Percentiles rank a stretch among this genome's conserved stretches.
These are phyloP conservation scores for Alouatta palliata DNA, from an alignment of 2,113 vertebrate species.

Conservation along the genomic window DNA sequence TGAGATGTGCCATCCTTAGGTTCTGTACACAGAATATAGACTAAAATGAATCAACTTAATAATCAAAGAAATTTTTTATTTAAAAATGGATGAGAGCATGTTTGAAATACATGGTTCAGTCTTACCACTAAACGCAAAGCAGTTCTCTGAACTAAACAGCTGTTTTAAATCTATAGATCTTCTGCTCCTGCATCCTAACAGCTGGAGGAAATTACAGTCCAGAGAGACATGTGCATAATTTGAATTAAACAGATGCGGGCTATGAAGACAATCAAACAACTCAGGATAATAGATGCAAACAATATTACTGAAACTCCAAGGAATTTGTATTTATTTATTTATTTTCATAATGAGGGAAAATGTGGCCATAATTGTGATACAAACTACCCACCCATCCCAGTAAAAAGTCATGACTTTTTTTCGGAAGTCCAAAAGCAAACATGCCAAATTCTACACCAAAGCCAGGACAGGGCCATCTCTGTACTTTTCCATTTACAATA, in stretches of 20 bases:
- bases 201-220: constrained; percentile 58
- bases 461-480: neutral
- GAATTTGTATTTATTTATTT: constrained; percentile 30
- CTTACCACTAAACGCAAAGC: neutral
- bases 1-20: neutral
- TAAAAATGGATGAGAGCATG: neutral
- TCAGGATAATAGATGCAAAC: constrained; percentile 49
- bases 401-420: neutral
- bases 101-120: neutral
- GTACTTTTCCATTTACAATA: neutral
- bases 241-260: constrained; percentile 48
- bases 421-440: neutral
- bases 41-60: neutral
- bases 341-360: neutral
- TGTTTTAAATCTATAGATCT: neutral
- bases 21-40: neutral
- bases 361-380: neutral
- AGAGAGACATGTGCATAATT: constrained; percentile 9
- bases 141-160: neutral
- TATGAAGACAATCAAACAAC: constrained; percentile 48
- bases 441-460: neutral
- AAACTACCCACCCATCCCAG: neutral
- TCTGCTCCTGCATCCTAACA: constrained; percentile 24
- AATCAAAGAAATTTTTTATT: neutral
- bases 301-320: constrained; percentile 49